Evolutionary conservation across 2,797 vertebrate genomes (phyloP), one percentile per base, ranked within the genome.

Genomic region (Lacerta bilineata): DNA sequence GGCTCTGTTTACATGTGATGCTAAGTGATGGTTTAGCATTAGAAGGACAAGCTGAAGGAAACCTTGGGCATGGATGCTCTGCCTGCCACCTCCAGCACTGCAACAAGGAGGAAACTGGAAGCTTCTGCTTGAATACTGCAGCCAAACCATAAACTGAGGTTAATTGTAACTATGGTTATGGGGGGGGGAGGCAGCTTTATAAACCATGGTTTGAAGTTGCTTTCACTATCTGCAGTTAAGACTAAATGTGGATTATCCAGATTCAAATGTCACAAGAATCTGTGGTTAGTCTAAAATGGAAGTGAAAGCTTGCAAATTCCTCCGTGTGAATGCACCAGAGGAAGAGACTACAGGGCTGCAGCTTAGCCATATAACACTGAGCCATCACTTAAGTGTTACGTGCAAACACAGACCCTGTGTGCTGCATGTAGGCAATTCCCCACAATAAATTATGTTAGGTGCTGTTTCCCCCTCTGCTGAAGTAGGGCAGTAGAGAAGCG

Each of bases 401-500:
- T 59, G 46, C 46, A 55, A 84, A 84, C 27, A 11, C 64, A 43
- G 64, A 3, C 39, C 75, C 88, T 2, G 68, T 76, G 86, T 87
- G 88, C 91, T 90, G 83, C 80, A 86, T 89, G 88, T 0, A 1
- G 88, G 81, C 4, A 79, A 36, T 18, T 33, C 13, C 72, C 90
- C 1, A 59, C 76, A 86, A 76, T 33, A 76, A 89, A 78, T 9
- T 9, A 27, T 36, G 43, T 41, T 41, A 88, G 75, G 11, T 0
- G 9, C 78, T 84, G 59, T 33, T n/a, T 10, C 17, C 5, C 39
- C 29, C 33, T 17, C 27, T 39, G 46, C 18, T 66, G 78, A 80
- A 89, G 41, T 41, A 29, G 29, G 36, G 59, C 27, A 66, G 59
- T 36, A 27, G 33, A 39, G 27, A 46, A 69, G 33, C 33, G n/a